Evolutionary conservation across 2,888 invertebrate species (phyloP).

Genomic region (Himalopsyche kuldschensis): DNA sequence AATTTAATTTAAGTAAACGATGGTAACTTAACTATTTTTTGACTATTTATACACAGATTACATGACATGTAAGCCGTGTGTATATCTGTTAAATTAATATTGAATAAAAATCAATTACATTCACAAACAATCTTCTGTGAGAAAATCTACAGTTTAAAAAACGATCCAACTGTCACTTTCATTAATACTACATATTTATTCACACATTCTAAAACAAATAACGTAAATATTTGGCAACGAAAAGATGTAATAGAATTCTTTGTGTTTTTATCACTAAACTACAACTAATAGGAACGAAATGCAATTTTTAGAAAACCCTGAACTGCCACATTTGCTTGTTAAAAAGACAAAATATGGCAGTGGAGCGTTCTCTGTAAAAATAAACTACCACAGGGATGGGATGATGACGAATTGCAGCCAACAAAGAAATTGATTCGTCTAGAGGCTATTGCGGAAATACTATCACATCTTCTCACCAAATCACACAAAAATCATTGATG

Average conservation of each 20-base stretch:
- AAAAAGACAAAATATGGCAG: neutral
- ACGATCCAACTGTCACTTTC: neutral
- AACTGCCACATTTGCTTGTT: neutral
- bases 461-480: neutral
- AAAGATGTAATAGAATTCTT: constrained; percentile 29
- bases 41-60: too few relatives aligned
- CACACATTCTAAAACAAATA: neutral
- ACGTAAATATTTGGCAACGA: neutral
- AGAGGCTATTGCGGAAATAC: neutral
- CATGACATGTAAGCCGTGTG: too few relatives aligned
- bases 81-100: too few relatives aligned
- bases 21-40: too few relatives aligned
- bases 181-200: constrained; percentile 3
- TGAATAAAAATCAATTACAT: too few relatives aligned
- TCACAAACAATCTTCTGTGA: too few relatives aligned
- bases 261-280: constrained; percentile 26
- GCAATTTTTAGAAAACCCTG: constrained; percentile 19
- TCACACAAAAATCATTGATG: neutral
- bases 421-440: neutral
- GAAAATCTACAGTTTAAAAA: neutral
- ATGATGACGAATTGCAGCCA: neutral
- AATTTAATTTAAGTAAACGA: too few relatives aligned
- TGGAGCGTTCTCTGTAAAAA: neutral
- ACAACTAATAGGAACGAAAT: constrained; percentile 37
- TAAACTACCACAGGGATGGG: neutral